Evolutionary conservation across 2,888 invertebrate genomes (phyloP).

Genomic region (Geotrupes spiniger): DNA sequence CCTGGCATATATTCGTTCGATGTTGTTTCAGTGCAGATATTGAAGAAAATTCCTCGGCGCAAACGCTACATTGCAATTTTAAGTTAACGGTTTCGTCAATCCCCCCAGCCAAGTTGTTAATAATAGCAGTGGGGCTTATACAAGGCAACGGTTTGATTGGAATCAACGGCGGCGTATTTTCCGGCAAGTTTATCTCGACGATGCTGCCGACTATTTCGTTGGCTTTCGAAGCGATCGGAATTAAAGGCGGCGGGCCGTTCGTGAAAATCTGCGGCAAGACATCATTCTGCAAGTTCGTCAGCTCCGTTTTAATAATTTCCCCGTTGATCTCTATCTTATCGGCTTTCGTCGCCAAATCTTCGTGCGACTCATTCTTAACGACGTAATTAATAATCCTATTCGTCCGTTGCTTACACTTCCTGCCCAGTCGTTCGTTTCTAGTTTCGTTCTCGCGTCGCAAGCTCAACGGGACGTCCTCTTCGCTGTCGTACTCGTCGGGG

Average conservation of each 20-base stretch:
- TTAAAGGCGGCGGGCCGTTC: constrained; percentile 43
- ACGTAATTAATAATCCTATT: constrained; percentile 23
- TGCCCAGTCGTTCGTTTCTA: constrained; percentile 14
- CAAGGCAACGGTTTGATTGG: constrained; percentile 39
- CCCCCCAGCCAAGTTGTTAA: constrained; percentile 28
- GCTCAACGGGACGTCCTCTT: constrained; percentile 32
- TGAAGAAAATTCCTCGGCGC: constrained; percentile 38
- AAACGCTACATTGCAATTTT: constrained; percentile 37
- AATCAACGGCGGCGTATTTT: constrained; percentile 43
- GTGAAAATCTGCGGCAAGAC: constrained; percentile 22
- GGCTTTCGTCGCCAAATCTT: constrained; percentile 10
- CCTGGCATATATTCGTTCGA: constrained; percentile 34
- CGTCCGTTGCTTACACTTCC: constrained; percentile 24
- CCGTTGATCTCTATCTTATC: constrained; percentile 4
- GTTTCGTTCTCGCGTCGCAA: constrained; percentile 15
- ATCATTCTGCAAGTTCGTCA: constrained; percentile 5
- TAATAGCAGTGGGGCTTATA: constrained; percentile 27
- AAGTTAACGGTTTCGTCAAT: constrained; percentile 30
- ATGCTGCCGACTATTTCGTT: constrained; percentile 10
- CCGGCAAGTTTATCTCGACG: constrained; percentile 27
- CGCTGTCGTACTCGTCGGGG: constrained; percentile 23
- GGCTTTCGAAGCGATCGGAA: constrained; percentile 34
- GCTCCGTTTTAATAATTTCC: constrained; percentile 7
- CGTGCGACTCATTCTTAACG: constrained; percentile 17
- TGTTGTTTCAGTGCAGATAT: constrained; percentile 38